These are phyloP conservation scores for Meteorus cinctellus DNA, from an alignment of 2,888 invertebrate species.

Conservation along the genomic window DNA sequence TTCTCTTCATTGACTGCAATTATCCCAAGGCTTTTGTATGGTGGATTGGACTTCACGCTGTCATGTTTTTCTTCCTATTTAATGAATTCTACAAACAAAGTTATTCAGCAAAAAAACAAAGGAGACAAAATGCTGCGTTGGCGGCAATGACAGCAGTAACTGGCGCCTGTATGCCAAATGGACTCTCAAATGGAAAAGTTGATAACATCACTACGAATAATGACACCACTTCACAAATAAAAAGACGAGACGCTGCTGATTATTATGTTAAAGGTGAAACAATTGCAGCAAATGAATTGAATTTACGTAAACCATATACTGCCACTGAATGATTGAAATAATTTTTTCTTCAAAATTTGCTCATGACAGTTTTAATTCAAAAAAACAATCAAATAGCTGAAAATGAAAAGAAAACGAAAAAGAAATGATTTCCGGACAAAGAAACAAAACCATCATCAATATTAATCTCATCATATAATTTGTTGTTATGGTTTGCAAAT, in stretches of 20 bases:
- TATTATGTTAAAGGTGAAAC: conserved; percentile 75
- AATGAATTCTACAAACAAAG: conserved; percentile 93
- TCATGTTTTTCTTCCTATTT: conserved; percentile 97
- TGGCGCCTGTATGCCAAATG: conserved; percentile 52
- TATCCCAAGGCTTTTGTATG: conserved; percentile 95
- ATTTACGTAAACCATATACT: conserved; percentile 66
- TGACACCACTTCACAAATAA: conserved; percentile 57
- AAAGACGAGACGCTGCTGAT: conserved; percentile 73
- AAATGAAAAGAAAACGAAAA: conserved; percentile 34
- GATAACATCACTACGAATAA: conserved; percentile 57
- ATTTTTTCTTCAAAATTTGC: conserved; percentile 23
- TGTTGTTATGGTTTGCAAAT: neutral
- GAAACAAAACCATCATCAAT: neutral
- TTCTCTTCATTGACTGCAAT: conserved; percentile 92
- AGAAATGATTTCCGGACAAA: neutral
- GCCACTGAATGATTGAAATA: conserved; percentile 61
- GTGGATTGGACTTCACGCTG: conserved; percentile 97
- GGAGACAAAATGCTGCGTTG: conserved; percentile 62
- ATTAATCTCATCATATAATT: neutral
- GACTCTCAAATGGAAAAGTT: conserved; percentile 61
- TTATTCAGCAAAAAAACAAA: conserved; percentile 74
- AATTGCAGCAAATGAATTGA: conserved; percentile 67
- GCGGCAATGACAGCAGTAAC: conserved; percentile 50
- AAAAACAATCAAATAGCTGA: conserved; percentile 6
- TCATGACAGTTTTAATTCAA: conserved; percentile 24